Base-by-base conservation (phyloP, 2,888 invertebrate genomes). In the Melinaea marsaeus region DNA sequence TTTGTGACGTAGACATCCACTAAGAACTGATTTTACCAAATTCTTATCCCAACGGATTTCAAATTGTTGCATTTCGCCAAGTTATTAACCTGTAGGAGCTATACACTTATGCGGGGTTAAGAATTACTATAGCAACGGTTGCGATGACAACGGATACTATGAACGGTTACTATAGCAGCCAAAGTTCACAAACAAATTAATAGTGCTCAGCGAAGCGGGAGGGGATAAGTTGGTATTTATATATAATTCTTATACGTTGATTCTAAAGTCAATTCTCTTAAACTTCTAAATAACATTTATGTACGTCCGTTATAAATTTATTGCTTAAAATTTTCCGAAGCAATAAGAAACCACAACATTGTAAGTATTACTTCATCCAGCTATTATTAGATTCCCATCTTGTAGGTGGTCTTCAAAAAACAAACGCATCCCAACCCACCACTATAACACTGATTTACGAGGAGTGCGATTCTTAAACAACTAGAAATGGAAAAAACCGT, bases 371-470 rank as follows among this genome's bases (percentile, higher is more conserved):
- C 32, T 51, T 45, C 55, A 54, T 34, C 47, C 13, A 11, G 34
- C 42, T 62, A 58, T 58, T 62, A 47, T 47, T 55, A 58, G 58
- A 47, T 3, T 45, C n/a, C 37, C 11, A 46, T 55, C 55, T 32
- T 22, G 22, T 22, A 22, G 69, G 68, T 68, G 68, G 69, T 66
- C 62, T 58, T 51, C 61, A 66, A 42, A 67, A 71, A 72, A 68
- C 69, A 72, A 71, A 70, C 68, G 65, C 67, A 62, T 68, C 66
- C 69, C 63, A 68, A 56, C 66, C 69, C 63, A 68, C 55, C 71
- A 70, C 73, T 74, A 74, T 77, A 75, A 75, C 58, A 63, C 69
- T 80, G 80, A 84, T 85, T 85, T 84, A 85, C 79, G 82, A 74
- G 67, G 67, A 75, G 72, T 75, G 72, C 74, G 74, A 71, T 79